Percentiles rank a stretch among this genome's conserved stretches.
Conservation (phyloP, 2,888 invertebrate species). For the Dicyrtomina minuta region DNA sequence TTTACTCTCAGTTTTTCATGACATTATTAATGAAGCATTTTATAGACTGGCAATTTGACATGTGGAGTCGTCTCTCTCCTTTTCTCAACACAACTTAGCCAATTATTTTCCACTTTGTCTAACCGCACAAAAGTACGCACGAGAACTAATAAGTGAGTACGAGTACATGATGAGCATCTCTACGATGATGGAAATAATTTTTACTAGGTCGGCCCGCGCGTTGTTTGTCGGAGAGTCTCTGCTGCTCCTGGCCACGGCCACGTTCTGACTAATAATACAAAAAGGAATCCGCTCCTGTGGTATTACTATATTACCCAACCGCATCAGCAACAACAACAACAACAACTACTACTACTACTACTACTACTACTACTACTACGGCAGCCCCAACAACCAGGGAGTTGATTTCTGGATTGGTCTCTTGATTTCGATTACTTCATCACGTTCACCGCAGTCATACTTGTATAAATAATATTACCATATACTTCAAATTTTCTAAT, state of each 20-base stretch:
- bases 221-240: conserved; percentile 17
- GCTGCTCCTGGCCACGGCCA: too few species aligned
- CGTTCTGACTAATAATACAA: conserved; percentile 22
- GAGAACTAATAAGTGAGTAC: neutral
- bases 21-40: conserved; percentile 12
- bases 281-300: conserved; percentile 22
- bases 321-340: conserved; percentile 16
- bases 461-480: neutral
- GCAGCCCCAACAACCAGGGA: too few species aligned
- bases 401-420: neutral
- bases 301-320: neutral
- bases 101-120: conserved; percentile 26
- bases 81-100: neutral
- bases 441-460: conserved; percentile 16
- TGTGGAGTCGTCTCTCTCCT: neutral
- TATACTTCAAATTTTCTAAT: too few species aligned
- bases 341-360: too few species aligned
- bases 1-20: neutral
- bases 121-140: neutral
- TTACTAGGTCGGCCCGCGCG: conserved; percentile 11
- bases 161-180: conserved; percentile 2
- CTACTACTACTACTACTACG: too few species aligned
- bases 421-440: conserved; percentile 17
- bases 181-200: neutral
- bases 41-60: conserved; percentile 23